phyloP scores from a whole-genome alignment of 2,797 vertebrate genomes.

The Harpagifer antarcticus region DNA sequence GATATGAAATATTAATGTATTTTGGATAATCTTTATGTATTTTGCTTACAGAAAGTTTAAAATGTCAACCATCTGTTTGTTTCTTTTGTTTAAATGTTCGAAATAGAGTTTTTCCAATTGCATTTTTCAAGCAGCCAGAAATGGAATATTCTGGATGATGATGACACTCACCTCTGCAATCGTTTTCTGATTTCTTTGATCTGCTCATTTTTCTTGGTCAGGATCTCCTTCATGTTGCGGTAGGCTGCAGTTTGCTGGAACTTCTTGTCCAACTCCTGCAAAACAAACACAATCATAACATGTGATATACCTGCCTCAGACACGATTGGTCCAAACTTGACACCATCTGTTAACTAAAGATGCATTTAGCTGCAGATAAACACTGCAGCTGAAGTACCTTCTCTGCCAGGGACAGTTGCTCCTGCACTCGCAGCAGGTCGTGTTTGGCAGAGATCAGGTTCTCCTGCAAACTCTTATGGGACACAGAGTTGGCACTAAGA shows the following conservation, averaged over 20 bases:
- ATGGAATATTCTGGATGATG: neutral
- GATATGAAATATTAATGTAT: no score
- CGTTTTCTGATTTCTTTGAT: conserved; percentile 94
- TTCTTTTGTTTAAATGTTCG: no score
- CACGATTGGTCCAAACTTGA: neutral
- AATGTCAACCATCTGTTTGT: no score
- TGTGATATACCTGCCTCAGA: no score
- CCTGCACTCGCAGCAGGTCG: conserved; percentile 92
- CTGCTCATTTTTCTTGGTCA: conserved; percentile 96
- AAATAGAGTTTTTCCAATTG: no score
- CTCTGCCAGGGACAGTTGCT: conserved; percentile 92
- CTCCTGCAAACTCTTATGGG: conserved; percentile 92
- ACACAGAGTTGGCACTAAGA: conserved; percentile 85
- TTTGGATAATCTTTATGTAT: no score
- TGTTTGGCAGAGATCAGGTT: conserved; percentile 92
- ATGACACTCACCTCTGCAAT: conserved; percentile 88
- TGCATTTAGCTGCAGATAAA: neutral
- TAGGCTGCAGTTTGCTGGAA: conserved; percentile 98
- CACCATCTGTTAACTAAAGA: neutral
- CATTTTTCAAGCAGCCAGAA: neutral
- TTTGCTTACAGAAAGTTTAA: no score
- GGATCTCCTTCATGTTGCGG: conserved; percentile 98
- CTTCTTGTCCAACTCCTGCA: conserved; percentile 95
- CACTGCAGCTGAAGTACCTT: conserved; percentile 84
- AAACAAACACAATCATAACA: conserved; percentile 11